These are phyloP conservation scores for Paguma larvata DNA, from an alignment of 2,797 vertebrate species.

Conservation along the genomic window DNA sequence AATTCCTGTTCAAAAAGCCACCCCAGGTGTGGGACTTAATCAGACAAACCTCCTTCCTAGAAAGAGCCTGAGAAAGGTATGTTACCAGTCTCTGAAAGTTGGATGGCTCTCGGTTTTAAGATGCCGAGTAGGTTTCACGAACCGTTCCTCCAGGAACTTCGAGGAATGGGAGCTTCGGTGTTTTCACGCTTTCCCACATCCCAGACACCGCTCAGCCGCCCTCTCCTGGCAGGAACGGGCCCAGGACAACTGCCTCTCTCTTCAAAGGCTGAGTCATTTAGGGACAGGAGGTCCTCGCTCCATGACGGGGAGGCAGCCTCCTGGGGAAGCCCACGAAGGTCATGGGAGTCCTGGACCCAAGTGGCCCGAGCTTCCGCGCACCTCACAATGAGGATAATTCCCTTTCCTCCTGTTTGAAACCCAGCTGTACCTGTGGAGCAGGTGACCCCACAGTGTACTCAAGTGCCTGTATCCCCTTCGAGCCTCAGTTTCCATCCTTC, in stretches of 20 bases:
- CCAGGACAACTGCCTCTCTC: not conserved
- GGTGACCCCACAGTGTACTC: fast-evolving
- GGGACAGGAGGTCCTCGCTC: not conserved
- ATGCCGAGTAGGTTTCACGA: not conserved
- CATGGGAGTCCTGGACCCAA: not conserved
- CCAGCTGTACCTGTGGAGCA: not conserved
- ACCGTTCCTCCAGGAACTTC: not conserved
- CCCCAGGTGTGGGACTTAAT: not conserved
- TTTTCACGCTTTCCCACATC: not conserved
- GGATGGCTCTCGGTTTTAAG: not conserved
- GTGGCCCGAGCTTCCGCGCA: not conserved
- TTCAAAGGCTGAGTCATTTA: not conserved
- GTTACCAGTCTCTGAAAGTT: not conserved
- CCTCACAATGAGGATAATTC: not conserved
- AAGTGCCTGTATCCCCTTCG: not conserved
- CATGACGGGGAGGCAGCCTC: fast-evolving
- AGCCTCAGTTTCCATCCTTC: not conserved
- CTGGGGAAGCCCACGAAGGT: not conserved
- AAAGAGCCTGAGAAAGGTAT: fast-evolving
- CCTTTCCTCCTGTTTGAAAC: not conserved
- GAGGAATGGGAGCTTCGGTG: not conserved
- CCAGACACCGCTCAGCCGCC: not conserved
- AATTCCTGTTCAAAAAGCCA: not conserved
- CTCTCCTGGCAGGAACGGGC: not conserved
- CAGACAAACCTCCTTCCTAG: not conserved